Conservation (phyloP, 2,797 vertebrate genomes). For the Lagorchestes hirsutus region DNA sequence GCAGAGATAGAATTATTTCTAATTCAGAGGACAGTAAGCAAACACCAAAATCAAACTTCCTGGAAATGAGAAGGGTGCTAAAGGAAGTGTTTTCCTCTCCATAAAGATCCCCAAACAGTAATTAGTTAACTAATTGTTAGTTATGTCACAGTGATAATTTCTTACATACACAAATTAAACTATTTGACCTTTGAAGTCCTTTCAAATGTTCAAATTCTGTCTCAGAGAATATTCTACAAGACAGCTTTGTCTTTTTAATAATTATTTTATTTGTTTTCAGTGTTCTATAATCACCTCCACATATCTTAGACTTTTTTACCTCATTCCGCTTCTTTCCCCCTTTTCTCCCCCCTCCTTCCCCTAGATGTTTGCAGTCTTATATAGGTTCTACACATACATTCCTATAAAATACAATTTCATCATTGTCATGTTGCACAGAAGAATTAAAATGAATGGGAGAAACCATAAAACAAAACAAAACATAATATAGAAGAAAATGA, state of each 20-base stretch:
- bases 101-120: background rate
- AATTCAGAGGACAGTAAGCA: background rate
- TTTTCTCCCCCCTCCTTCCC: too few species aligned
- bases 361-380: too few species aligned
- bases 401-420: too few species aligned
- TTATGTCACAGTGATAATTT: background rate
- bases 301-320: too few species aligned
- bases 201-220: background rate
- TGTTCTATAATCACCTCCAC: too few species aligned
- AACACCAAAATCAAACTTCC: background rate
- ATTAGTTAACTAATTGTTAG: background rate
- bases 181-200: background rate
- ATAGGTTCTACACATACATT: too few species aligned
- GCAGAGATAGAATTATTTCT: background rate
- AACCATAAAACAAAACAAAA: too few species aligned
- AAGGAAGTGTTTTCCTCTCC: background rate
- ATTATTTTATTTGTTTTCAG: too few species aligned
- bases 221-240: background rate
- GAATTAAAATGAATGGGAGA: too few species aligned
- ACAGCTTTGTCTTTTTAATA: background rate
- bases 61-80: background rate
- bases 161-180: background rate
- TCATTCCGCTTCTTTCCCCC: too few species aligned
- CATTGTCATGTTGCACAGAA: too few species aligned
- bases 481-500: too few species aligned